phyloP scores from a whole-genome alignment of 2,797 vertebrate species.

The Sebastes paucispinis region DNA sequence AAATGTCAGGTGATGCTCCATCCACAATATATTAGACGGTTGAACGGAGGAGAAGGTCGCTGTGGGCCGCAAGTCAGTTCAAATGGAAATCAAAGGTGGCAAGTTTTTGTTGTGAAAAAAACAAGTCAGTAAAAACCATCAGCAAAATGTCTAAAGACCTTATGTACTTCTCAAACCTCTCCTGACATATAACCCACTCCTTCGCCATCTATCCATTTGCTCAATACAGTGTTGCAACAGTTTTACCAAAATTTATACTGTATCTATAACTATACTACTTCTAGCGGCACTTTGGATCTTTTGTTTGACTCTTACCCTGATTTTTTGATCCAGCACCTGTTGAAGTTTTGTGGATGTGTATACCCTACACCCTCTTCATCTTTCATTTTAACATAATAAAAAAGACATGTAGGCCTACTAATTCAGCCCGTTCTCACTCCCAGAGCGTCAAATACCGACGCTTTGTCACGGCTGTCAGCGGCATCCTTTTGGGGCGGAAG shows the following conservation, averaged over 20 bases:
- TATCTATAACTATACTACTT: too few species aligned
- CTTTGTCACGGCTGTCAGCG: accelerated
- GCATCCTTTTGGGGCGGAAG: too few species aligned
- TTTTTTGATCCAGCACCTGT: too few species aligned
- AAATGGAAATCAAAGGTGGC: neutral
- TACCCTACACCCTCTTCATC: too few species aligned
- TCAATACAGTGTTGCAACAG: neutral
- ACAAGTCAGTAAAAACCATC: neutral
- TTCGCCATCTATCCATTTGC: neutral
- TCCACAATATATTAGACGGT: neutral
- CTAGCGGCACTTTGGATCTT: too few species aligned
- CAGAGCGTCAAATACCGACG: too few species aligned
- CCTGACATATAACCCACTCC: neutral
- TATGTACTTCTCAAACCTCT: neutral
- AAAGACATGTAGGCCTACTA: too few species aligned
- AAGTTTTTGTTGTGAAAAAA: neutral
- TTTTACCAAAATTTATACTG: neutral
- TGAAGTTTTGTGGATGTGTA: too few species aligned
- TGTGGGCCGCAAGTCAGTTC: neutral
- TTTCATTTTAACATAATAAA: too few species aligned
- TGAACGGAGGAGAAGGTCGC: neutral
- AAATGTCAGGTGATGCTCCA: neutral
- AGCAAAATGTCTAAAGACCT: neutral
- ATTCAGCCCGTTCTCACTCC: too few species aligned
- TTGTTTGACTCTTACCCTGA: too few species aligned